Evolutionary conservation across 2,888 invertebrate species (phyloP).

Genomic region (Therioaphis trifolii): DNA sequence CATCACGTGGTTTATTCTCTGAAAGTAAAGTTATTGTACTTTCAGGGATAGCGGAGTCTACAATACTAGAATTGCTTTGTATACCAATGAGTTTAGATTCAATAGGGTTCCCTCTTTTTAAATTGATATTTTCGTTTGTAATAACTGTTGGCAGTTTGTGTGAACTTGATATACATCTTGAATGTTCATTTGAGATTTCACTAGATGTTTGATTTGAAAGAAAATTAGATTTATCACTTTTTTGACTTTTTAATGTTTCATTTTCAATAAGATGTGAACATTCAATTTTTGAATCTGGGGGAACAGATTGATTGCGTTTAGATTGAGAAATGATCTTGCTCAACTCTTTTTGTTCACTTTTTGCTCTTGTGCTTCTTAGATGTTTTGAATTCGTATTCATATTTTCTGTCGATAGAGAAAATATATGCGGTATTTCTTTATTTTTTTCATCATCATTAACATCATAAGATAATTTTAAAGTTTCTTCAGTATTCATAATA

Average conservation of each 20-base stretch:
- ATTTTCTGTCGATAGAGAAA: neutral
- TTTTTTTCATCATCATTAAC: neutral
- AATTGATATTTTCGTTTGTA: neutral
- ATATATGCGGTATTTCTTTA: neutral
- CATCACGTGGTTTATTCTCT: too few relatives aligned
- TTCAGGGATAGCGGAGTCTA: too few relatives aligned
- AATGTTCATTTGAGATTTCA: neutral
- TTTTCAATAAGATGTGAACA: neutral
- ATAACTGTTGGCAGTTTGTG: neutral
- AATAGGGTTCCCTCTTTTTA: too few relatives aligned
- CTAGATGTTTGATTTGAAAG: neutral
- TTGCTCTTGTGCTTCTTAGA: neutral
- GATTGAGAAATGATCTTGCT: neutral
- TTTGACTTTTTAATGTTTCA: neutral
- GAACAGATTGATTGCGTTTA: conserved; percentile 4
- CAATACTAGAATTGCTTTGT: too few relatives aligned
- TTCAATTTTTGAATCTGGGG: neutral
- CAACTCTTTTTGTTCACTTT: neutral
- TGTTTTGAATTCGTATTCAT: neutral
- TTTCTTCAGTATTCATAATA: neutral
- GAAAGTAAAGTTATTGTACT: too few relatives aligned
- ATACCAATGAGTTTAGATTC: too few relatives aligned
- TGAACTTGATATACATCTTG: neutral
- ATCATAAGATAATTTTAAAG: neutral
- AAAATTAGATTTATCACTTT: neutral